phyloP scores from a whole-genome alignment of 2,113 vertebrate species.

The Romanogobio albipinnatus region DNA sequence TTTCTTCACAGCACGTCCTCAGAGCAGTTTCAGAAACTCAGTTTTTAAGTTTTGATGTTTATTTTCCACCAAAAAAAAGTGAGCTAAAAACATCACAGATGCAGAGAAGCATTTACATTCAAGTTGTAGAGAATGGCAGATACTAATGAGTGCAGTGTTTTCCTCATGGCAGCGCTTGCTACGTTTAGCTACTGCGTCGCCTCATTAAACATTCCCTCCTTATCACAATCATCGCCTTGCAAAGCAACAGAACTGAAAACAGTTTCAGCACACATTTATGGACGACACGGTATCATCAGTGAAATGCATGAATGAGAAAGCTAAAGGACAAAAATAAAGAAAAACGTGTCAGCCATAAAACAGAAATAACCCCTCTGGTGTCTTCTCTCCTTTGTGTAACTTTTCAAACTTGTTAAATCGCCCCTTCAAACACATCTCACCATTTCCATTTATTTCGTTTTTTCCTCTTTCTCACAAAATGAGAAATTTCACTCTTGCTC shows the following conservation, averaged over 20 bases:
- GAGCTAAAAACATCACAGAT: conserved; percentile 6
- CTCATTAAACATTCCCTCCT: conserved; percentile 43
- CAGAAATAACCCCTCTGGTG: background rate
- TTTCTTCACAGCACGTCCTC: background rate
- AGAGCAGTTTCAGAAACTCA: background rate
- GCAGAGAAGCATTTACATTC: conserved; percentile 22
- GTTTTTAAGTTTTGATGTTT: conserved; percentile 6
- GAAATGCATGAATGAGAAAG: conserved; percentile 9
- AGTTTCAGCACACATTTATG: conserved; percentile 10
- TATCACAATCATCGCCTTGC: conserved; percentile 34
- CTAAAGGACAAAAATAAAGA: conserved; percentile 7
- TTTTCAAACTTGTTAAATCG: background rate
- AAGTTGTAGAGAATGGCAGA: conserved; percentile 19
- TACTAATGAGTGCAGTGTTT: conserved; percentile 27
- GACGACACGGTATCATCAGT: background rate
- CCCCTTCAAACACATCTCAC: background rate
- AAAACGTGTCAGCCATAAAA: background rate
- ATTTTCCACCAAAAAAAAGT: conserved; percentile 9
- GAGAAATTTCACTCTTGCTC: background rate
- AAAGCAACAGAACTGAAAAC: conserved; percentile 33
- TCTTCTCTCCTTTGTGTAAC: background rate
- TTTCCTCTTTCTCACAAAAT: background rate
- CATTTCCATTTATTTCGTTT: background rate
- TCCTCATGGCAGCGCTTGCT: conserved; percentile 36
- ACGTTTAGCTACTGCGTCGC: conserved; percentile 33